These are phyloP conservation scores for Esox lucius DNA, from an alignment of 2,797 vertebrate genomes.

Conservation along the genomic window DNA sequence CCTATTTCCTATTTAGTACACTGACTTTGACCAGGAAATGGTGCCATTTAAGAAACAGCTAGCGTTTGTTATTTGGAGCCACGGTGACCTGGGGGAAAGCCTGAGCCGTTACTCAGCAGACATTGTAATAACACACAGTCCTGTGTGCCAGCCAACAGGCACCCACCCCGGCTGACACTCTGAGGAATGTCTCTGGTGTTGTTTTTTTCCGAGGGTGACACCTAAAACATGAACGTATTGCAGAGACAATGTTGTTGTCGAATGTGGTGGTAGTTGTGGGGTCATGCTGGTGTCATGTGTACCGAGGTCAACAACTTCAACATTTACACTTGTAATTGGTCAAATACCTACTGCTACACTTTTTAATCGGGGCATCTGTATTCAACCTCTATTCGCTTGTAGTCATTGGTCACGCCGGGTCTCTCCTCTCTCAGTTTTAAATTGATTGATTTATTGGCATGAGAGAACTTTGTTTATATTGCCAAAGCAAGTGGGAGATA, in stretches of 20 bases:
- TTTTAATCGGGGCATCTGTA: background rate
- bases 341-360: background rate
- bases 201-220: too few species aligned
- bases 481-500: too few species aligned
- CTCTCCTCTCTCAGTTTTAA: too few species aligned
- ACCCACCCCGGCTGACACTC: background rate
- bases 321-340: too few species aligned
- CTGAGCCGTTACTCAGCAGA: background rate
- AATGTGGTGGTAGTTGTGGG: too few species aligned
- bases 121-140: background rate
- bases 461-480: too few species aligned
- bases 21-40: background rate
- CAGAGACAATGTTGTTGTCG: too few species aligned
- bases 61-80: constrained; percentile 42
- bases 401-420: background rate
- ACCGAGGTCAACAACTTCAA: too few species aligned
- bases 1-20: background rate
- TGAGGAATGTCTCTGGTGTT: background rate
- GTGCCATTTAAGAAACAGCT: background rate
- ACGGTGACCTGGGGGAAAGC: background rate
- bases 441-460: too few species aligned
- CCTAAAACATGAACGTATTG: too few species aligned
- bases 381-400: background rate
- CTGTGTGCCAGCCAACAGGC: background rate
- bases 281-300: too few species aligned